Evolutionary conservation across 2,888 invertebrate genomes (phyloP), one percentile per base, ranked within the genome.

Genomic region (Cepaea hortensis): DNA sequence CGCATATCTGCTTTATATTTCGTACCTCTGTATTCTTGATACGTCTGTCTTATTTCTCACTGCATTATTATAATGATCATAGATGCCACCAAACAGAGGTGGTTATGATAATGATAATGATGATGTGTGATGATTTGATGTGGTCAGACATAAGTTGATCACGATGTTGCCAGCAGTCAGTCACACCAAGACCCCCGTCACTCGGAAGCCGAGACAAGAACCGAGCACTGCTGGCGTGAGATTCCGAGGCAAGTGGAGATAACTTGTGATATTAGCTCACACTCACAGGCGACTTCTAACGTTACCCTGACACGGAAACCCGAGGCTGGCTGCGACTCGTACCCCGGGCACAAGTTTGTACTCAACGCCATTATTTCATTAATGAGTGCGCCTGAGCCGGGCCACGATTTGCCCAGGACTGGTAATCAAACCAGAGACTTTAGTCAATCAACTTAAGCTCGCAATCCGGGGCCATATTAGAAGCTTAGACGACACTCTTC

Each of bases 361-460:
- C 82, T 55, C 73, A 46, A 35, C 82, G 72, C 82, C 82, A 82
- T 85, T 77, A 85, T 85, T 85, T 85, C 79, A 85, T 85, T 85
- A 85, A 79, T 70, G 77, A 76, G 68, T 35, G 79, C 77, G 85
- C 85, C 77, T 79, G 85, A 68, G 68, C 77, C 77, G 65, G 55
- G 85, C 85, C 68, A 85, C 85, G 85, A 85, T 85, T 85, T 85
- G 77, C 68, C 77, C n/a, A 48, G 77, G 77, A 65, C 85, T 55
- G 70, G 85, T 85, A 85, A 85, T 85, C 77, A 85, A 85, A 85
- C 85, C 85, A 85, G 85, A 85, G 85, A 35, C 85, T 65, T 85
- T 15, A 70, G 85, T 70, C 68, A 77, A 76, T 85, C 70, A 85
- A 85, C 85, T 85, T 72, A 68, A 50, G 35, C 73, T 79, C 70